Conservation (phyloP, 2,113 vertebrate species). For the Scolopax mira region DNA sequence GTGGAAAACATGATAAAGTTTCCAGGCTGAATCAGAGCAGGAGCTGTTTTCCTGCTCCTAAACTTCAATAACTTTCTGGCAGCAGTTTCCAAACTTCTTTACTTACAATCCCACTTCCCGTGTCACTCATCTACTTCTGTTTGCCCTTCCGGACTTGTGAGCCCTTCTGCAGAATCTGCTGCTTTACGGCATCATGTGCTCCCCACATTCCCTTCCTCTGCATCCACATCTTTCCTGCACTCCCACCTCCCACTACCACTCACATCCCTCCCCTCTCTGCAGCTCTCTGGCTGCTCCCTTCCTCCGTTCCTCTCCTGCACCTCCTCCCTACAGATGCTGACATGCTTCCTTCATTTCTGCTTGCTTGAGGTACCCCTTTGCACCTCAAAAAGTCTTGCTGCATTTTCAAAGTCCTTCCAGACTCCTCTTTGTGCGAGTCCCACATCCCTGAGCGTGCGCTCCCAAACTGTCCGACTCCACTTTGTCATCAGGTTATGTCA, state of each 20-base stretch:
- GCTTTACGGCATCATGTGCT: slow-evolving; percentile 34
- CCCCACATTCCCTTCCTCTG: neutral
- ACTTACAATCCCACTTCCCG: neutral
- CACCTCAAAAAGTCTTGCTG: neutral
- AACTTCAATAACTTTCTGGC: neutral
- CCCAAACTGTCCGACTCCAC: neutral
- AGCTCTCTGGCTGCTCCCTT: neutral
- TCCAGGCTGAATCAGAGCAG: neutral
- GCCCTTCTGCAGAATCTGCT: neutral
- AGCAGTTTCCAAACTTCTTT: neutral
- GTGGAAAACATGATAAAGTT: neutral
- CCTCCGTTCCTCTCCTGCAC: neutral
- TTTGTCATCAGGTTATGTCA: neutral
- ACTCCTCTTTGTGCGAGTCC: neutral
- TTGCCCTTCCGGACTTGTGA: neutral
- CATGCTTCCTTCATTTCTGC: neutral
- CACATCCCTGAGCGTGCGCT: neutral
- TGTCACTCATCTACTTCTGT: neutral
- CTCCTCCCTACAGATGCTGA: neutral
- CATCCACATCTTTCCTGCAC: neutral
- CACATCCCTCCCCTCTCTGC: neutral
- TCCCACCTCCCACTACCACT: neutral
- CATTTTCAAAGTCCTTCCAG: neutral
- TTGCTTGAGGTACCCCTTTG: neutral
- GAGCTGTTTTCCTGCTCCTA: neutral